Evolutionary conservation across 2,113 vertebrate species (phyloP).

Genomic region (Irena cyanogastra): DNA sequence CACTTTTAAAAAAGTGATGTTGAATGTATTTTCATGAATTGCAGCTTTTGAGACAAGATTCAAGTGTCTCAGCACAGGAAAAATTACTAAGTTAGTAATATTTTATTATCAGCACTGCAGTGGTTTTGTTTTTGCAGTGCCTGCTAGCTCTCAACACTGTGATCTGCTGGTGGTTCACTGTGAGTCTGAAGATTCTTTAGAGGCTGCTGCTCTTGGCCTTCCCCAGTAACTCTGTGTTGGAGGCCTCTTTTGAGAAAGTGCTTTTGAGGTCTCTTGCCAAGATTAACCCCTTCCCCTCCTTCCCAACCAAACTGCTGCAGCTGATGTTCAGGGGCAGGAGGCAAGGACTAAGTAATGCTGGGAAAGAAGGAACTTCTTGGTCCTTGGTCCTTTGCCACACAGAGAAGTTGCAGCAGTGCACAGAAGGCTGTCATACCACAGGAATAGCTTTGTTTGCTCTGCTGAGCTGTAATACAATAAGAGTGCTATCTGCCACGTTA

Average conservation of each 20-base stretch:
- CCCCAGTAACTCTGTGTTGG: background rate
- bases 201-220: background rate
- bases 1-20: background rate
- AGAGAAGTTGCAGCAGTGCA: background rate
- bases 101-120: background rate
- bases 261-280: background rate
- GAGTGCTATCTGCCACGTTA: constrained; percentile 29
- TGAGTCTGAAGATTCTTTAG: background rate
- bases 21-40: background rate
- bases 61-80: background rate
- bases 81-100: background rate
- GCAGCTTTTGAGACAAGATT: background rate
- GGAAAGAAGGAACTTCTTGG: background rate
- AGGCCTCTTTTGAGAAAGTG: background rate
- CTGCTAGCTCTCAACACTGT: background rate
- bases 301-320: background rate
- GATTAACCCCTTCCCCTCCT: background rate
- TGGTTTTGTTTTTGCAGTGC: background rate
- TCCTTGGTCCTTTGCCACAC: background rate
- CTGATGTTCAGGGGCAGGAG: background rate
- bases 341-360: background rate
- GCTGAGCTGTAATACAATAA: constrained; percentile 29
- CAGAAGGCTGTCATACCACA: background rate
- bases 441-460: constrained; percentile 8
- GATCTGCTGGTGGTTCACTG: background rate